Conservation (phyloP, 2,797 vertebrate species). For the Brachyalestes nurse region DNA sequence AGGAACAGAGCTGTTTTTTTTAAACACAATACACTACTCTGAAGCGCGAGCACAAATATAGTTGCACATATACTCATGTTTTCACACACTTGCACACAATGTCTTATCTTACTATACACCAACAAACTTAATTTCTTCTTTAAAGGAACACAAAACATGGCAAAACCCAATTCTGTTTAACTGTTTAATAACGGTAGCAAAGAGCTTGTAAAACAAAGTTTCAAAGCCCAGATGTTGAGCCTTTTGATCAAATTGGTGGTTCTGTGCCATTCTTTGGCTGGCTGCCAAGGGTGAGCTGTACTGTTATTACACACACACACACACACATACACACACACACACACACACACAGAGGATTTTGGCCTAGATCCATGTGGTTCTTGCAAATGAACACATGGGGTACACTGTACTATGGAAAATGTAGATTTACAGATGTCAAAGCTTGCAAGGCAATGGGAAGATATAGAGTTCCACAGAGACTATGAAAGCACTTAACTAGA, state of each 20-base stretch:
- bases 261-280: not conserved
- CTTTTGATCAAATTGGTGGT: slow-evolving; percentile 22
- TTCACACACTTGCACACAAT: not conserved
- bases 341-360: not conserved
- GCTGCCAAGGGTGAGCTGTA: too few species aligned
- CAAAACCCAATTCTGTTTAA: not conserved
- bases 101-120: not conserved
- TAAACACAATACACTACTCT: slow-evolving; percentile 50
- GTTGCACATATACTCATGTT: not conserved
- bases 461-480: slow-evolving; percentile 46
- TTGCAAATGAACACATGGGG: not conserved
- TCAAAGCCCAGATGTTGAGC: slow-evolving; percentile 19
- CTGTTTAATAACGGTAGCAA: not conserved
- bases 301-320: too few species aligned
- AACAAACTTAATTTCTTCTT: not conserved
- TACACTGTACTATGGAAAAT: not conserved
- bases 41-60: not conserved
- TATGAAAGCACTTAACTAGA: slow-evolving; percentile 56
- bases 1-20: slow-evolving; percentile 37
- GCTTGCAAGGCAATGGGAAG: slow-evolving; percentile 13
- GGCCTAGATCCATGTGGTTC: not conserved
- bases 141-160: not conserved
- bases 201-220: not conserved
- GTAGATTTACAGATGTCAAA: not conserved
- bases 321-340: not conserved